Percentiles rank a stretch among this genome's conserved stretches.
phyloP scores from a whole-genome alignment of 2,113 vertebrate species.

The Microcebus lehilahytsara region DNA sequence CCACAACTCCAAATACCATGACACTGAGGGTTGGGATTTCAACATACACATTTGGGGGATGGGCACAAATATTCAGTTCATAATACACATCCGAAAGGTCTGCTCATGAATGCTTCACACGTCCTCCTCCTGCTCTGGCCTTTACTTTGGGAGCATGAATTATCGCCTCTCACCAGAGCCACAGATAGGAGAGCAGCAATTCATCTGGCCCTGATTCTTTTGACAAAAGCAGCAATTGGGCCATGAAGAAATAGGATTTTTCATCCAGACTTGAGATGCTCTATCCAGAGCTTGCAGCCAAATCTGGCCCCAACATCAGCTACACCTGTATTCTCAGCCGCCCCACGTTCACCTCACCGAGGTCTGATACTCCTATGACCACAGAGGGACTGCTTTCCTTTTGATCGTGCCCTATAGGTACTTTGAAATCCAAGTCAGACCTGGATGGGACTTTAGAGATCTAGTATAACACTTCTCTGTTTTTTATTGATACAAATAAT shows the following conservation, averaged over 20 bases:
- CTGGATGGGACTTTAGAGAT: not conserved
- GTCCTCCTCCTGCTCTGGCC: not conserved
- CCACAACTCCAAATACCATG: not conserved
- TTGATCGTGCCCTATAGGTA: not conserved
- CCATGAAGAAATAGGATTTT: not conserved
- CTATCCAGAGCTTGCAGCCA: not conserved
- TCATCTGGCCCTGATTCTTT: not conserved
- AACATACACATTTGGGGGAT: not conserved
- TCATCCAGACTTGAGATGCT: not conserved
- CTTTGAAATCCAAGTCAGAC: not conserved
- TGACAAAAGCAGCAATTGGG: not conserved
- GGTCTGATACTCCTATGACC: not conserved
- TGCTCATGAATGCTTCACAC: not conserved
- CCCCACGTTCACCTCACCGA: not conserved
- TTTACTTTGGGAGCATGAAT: not conserved
- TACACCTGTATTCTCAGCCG: not conserved
- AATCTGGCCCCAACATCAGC: rapidly evolving
- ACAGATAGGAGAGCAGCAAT: not conserved
- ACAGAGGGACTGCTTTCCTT: not conserved
- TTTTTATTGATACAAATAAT: not conserved
- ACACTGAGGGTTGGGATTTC: not conserved
- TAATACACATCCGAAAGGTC: not conserved
- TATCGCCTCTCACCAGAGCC: not conserved
- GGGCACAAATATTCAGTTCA: not conserved
- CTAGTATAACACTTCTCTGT: not conserved